phyloP scores from a whole-genome alignment of 1,140 invertebrate genomes.

The Bombus terrestris region DNA sequence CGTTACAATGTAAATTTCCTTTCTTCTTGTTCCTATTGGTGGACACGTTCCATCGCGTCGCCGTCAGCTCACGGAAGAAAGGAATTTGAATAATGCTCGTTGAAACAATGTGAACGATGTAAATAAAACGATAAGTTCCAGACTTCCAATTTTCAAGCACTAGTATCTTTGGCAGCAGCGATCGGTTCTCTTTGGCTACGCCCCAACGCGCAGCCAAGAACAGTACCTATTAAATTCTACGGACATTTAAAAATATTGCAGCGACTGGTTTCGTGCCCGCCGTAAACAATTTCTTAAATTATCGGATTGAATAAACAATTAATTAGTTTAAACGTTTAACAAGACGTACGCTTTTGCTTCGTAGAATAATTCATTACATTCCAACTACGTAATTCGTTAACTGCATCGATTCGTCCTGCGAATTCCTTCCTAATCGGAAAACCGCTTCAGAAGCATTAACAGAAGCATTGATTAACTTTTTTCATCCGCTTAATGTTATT shows the following conservation, averaged over 20 bases:
- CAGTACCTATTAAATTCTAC: constrained; percentile 9
- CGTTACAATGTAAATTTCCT: background rate
- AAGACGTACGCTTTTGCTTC: no score
- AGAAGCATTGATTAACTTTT: background rate
- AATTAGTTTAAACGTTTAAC: no score
- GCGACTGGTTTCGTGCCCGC: no score
- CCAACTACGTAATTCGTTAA: background rate
- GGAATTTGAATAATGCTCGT: constrained; percentile 43
- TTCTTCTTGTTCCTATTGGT: background rate
- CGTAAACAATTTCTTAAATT: background rate
- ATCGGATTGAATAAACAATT: background rate
- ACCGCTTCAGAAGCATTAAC: background rate
- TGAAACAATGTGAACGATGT: constrained; percentile 51
- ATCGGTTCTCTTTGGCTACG: constrained; percentile 48
- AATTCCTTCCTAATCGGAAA: background rate
- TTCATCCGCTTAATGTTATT: background rate
- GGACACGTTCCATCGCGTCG: constrained; percentile 4
- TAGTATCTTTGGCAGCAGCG: constrained; percentile 31
- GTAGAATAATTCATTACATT: background rate
- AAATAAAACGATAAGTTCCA: constrained; percentile 63
- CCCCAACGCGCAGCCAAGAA: constrained; percentile 30
- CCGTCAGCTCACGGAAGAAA: constrained; percentile 10
- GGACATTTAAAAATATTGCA: constrained; percentile 6
- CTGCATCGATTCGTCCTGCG: background rate
- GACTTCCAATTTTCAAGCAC: constrained; percentile 27